Percentiles rank a stretch among this genome's conserved stretches.
These are phyloP conservation scores for Himalopsyche kuldschensis DNA, from an alignment of 2,888 invertebrate species.

Conservation along the genomic window DNA sequence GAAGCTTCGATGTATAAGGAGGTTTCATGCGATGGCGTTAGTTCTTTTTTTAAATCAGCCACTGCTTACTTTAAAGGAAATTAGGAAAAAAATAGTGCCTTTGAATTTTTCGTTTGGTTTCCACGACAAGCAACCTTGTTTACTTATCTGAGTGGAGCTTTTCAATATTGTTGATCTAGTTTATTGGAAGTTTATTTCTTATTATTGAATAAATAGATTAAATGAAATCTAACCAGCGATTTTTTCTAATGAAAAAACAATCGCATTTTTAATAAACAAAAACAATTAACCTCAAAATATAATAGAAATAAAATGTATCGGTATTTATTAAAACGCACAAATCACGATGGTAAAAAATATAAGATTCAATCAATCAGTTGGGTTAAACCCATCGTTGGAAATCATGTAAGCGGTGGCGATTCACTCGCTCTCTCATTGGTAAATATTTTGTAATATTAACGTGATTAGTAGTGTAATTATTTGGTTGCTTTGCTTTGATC, in stretches of 20 bases:
- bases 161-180: conserved; percentile 8
- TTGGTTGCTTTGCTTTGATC: too few species aligned
- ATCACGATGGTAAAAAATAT: too few species aligned
- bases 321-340: too few species aligned
- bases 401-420: too few species aligned
- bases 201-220: not conserved
- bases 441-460: too few species aligned
- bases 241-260: not conserved
- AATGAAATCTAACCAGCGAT: not conserved
- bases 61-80: not conserved
- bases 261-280: not conserved
- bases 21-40: not conserved
- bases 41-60: not conserved
- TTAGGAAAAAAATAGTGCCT: not conserved
- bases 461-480: too few species aligned
- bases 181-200: conserved; percentile 2
- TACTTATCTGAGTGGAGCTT: conserved; percentile 12
- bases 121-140: not conserved
- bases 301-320: too few species aligned
- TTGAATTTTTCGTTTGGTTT: not conserved
- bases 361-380: too few species aligned
- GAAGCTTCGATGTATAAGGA: not conserved
- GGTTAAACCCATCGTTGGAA: too few species aligned
- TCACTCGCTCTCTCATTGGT: too few species aligned
- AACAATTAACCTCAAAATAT: not conserved